Percentiles rank a stretch among this genome's conserved stretches.
These are phyloP conservation scores for Lepidurus apus DNA, from an alignment of 1,140 invertebrate species.

Conservation along the genomic window DNA sequence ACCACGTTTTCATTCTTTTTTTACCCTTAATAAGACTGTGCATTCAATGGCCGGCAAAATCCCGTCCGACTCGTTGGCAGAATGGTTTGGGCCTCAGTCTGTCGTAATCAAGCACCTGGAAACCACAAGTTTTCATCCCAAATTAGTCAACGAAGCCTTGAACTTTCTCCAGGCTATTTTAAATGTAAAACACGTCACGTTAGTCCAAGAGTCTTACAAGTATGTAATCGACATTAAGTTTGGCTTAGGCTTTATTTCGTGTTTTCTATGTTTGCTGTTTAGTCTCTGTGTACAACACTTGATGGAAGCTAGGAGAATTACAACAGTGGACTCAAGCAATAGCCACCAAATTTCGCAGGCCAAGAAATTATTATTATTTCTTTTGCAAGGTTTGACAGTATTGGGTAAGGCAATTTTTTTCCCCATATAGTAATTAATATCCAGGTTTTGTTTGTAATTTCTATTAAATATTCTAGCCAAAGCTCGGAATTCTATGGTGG, in stretches of 20 bases:
- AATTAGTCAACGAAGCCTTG: not conserved
- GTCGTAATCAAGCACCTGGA: not conserved
- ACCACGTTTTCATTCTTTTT: no score
- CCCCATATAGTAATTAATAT: no score
- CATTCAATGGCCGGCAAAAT: not conserved
- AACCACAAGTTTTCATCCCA: not conserved
- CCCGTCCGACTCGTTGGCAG: not conserved
- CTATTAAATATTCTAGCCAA: not conserved
- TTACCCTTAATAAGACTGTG: not conserved
- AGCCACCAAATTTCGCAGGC: not conserved
- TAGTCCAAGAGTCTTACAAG: not conserved
- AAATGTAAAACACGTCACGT: not conserved
- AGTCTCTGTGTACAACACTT: not conserved
- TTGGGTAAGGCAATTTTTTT: not conserved
- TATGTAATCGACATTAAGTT: no score
- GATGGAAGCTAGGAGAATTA: not conserved
- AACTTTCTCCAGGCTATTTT: not conserved
- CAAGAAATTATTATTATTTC: not conserved
- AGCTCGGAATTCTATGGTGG: constrained; percentile 15
- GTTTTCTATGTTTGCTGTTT: no score
- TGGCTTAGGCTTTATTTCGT: no score
- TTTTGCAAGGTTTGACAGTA: not conserved
- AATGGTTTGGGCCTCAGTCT: constrained; percentile 1
- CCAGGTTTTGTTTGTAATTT: no score
- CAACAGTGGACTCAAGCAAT: not conserved